Base-by-base conservation (phyloP, 2,888 invertebrate species). In the Agonopterix alstromeriana region DNA sequence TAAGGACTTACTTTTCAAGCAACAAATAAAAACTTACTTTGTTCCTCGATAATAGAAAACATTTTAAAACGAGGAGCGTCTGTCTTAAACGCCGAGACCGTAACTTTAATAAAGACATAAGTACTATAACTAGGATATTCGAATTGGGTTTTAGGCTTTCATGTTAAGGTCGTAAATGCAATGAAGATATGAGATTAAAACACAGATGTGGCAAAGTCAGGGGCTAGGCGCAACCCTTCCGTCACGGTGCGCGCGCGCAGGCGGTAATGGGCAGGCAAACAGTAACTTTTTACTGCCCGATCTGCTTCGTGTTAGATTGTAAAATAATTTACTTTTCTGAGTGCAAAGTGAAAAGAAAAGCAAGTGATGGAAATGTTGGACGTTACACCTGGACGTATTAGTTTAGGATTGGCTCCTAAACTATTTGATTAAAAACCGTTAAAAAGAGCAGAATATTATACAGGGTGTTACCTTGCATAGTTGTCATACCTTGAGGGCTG, bases 211-310 rank as follows among this genome's bases (percentile, higher is more conserved):
- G 50, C 49, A 53, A 60, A 53, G 52, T 57, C 60, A 67, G 70
- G 76, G 74, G 70, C 65, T 45, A 71, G 67, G 65, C 64, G 61
- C 76, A 82, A 77, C 82, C 84, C 81, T 77, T 74, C 75, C 72
- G 85, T 85, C 68, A 75, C 79, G 85, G 73, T 73, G 74, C 65
- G 65, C 77, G 66, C 55, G 72, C 75, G 73, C 77, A 67, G 50
- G 53, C 64, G 66, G 70, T 82, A 83, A 83, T 82, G 78, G 76
- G 68, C 73, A 76, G 67, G 62, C 77, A 82, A 80, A 79, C 72
- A 78, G 63, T 68, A 53, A 57, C 55, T 71, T 68, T 68, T 63
- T 69, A 57, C 27, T 27, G 27, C 59, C 55, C 47, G 49, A 51
- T 54, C 49, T 48, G 44, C 52, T 51, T 52, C 42, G 47, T 52